Percentiles rank a stretch among this genome's conserved stretches.
Conservation (phyloP, 2,113 vertebrate genomes). For the Perca fluviatilis region DNA sequence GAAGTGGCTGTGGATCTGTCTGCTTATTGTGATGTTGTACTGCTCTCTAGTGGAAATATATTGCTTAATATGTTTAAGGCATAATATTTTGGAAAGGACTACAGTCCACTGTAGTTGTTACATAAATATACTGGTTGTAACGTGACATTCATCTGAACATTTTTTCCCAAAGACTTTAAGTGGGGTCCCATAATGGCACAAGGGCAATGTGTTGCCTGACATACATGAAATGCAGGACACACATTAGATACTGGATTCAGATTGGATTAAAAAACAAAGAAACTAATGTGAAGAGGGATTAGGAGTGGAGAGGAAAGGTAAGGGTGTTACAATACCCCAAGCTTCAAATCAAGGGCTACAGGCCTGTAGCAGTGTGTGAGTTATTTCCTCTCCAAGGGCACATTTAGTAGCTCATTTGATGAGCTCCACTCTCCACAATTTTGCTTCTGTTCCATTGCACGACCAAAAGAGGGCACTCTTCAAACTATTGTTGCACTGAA, state of each 20-base stretch:
- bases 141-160: background rate
- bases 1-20: background rate
- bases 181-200: no score
- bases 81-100: background rate
- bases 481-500: background rate
- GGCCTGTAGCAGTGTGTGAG: background rate
- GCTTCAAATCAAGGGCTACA: background rate
- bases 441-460: background rate
- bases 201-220: background rate
- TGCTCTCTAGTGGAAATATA: background rate
- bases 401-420: background rate
- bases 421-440: background rate
- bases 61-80: background rate
- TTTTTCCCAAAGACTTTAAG: no score
- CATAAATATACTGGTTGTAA: background rate
- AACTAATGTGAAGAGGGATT: no score
- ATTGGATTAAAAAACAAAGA: background rate
- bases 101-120: background rate
- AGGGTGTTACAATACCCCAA: background rate
- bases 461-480: constrained; percentile 26
- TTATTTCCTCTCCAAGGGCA: background rate
- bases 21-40: background rate
- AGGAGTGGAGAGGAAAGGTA: background rate
- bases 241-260: background rate
- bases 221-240: background rate